phyloP scores from a whole-genome alignment of 2,888 invertebrate genomes.

The Lepidocyrtinus sp. region DNA sequence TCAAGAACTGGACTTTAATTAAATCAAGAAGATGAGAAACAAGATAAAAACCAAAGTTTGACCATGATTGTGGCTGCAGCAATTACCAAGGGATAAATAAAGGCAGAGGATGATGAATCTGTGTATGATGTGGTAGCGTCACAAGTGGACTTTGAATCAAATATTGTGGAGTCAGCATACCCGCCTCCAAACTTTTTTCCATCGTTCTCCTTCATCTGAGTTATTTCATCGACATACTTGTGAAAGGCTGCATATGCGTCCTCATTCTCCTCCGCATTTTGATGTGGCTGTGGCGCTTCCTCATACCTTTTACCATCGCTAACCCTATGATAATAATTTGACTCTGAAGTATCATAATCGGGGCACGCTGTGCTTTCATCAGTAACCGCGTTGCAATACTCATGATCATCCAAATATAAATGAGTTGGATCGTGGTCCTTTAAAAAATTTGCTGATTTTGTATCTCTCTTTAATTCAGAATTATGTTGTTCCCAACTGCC shows the following conservation, averaged over 20 bases:
- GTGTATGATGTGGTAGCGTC: neutral
- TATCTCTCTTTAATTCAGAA: constrained; percentile 6
- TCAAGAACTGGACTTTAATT: too few species aligned
- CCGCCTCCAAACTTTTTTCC: neutral
- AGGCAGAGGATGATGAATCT: constrained; percentile 5
- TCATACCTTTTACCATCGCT: neutral
- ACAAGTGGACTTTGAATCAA: neutral
- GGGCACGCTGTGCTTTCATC: constrained; percentile 16
- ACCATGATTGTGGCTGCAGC: neutral
- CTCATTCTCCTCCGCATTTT: constrained; percentile 24
- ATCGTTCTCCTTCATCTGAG: neutral
- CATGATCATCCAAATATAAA: constrained; percentile 16
- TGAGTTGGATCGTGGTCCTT: constrained; percentile 17
- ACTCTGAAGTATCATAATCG: constrained; percentile 21
- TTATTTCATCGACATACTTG: constrained; percentile 22
- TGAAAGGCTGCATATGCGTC: constrained; percentile 26
- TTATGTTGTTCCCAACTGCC: constrained; percentile 20
- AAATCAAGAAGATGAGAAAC: too few species aligned
- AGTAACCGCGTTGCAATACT: constrained; percentile 22
- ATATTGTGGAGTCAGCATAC: neutral
- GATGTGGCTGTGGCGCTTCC: constrained; percentile 19
- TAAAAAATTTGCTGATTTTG: constrained; percentile 36
- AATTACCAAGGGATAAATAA: neutral
- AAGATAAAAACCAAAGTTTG: neutral
- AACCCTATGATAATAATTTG: constrained; percentile 28